Base-by-base conservation (phyloP, 1,140 invertebrate genomes). In the Bilobella aurantiaca region DNA sequence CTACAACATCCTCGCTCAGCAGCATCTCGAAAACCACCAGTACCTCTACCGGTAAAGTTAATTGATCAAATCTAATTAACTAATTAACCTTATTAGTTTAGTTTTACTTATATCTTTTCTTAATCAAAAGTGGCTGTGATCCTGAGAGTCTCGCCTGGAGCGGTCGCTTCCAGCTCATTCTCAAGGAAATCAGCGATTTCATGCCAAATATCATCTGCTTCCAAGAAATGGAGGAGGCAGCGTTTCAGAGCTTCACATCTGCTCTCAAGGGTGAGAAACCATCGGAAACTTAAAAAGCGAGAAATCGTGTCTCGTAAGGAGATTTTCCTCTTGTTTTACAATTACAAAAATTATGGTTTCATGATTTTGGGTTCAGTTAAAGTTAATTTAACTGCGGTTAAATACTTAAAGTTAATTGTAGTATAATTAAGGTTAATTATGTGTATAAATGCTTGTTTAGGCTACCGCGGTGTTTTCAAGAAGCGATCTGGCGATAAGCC, bases 1-100 rank as follows among this genome's bases (percentile, higher is more conserved):
- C 0, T 96, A 94, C 75, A 96, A 97, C 78, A 85, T 96, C 34
- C 77, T 96, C 32, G 87, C 92, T 0, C 93, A 95, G 78, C 81
- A 85, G 68, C 78, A 95, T 30, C 69, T 96, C 42, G 82, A 88
- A 71, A 78, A 82, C 64, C 88, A 96, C 77, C 75, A 78, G 0
- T 81, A 87, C 75, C 78, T 96, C 2, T 97, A 97, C 73, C 77
- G 73, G 56, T 66, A 81, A 1, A 86, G n/a, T n/a, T n/a, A n/a
- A n/a, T n/a, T n/a, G n/a, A n/a, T n/a, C n/a, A n/a, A n/a, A n/a
- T n/a, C n/a, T n/a, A n/a, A n/a, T n/a, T n/a, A n/a, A 87, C 69
- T 75, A 84, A 46, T 5, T 56, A 1, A 23, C 14, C 18, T 5
- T 2, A 34, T 16, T 62, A 34, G 32, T 23, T 34, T 62, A 23